Base-by-base conservation (phyloP, 2,113 vertebrate species). In the Passerina amoena region DNA sequence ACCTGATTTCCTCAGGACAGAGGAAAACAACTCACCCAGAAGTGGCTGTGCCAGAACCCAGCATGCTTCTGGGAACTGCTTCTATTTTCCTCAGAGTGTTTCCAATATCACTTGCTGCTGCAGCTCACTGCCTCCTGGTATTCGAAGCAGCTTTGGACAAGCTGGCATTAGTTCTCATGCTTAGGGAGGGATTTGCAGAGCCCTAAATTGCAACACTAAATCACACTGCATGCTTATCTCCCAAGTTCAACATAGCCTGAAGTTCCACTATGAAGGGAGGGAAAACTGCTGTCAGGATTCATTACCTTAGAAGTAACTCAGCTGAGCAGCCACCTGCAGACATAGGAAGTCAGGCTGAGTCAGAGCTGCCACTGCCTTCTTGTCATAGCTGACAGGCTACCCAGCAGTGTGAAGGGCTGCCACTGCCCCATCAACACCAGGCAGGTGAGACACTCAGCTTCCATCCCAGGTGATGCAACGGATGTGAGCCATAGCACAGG, bases 111-210 rank as follows among this genome's bases (percentile, higher is more conserved):
- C 37, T 90, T 87, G 71, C 59, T 86, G 80, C 45, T 80, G 63
- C 66, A 93, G 79, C 75, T 95, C 82, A 40, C 57, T 40, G 48
- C 40, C 64, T 88, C 75, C 79, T 77, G 63, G 53, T 72, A 92
- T 72, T 73, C 0, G 1, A 90, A 92, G 82, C 80, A 86, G 92
- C 94, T 94, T 73, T 95, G 69, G 80, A 90, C 90, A 93, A 86
- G 76, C 86, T 92, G 80, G 88, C 80, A 64, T 81, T 76, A 80
- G 82, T 57, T 84, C 88, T 78, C 35, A 1, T 40, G 68, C 80
- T 90, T 88, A 81, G 35, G 19, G 20, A 86, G 10, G 76, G 88
- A 95, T 96, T 86, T 92, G 63, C 79, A 92, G 72, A 83, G 80
- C 69, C 44, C 60, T 75, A 50, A 63, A 51, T 44, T 81, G 86